These are phyloP conservation scores for Pholis gunnellus DNA, from an alignment of 2,113 vertebrate genomes.

Conservation along the genomic window DNA sequence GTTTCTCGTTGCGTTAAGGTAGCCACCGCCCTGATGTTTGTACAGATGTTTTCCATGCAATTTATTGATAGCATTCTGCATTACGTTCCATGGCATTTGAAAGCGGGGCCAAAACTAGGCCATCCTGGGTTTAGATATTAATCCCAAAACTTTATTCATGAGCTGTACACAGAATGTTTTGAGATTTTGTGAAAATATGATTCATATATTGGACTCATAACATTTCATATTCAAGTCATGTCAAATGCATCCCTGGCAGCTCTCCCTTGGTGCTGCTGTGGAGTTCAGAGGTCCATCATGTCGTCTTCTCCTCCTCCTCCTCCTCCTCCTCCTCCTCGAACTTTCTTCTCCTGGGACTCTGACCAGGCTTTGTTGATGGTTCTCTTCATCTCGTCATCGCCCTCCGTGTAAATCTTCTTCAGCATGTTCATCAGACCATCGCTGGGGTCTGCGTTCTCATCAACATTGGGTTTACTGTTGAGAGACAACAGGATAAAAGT, in stretches of 20 bases:
- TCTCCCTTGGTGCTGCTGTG: conserved; percentile 26
- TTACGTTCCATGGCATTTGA: neutral
- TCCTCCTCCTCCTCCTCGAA: conserved; percentile 87
- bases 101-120: conserved; percentile 20
- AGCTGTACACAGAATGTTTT: neutral
- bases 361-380: conserved; percentile 99
- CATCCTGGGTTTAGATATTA: neutral
- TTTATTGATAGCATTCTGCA: neutral
- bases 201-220: neutral
- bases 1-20: neutral
- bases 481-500: neutral
- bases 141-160: neutral
- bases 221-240: conserved; percentile 37
- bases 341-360: conserved; percentile 96
- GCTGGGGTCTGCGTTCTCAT: conserved; percentile 90
- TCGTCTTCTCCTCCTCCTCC: conserved; percentile 88
- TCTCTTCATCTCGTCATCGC: conserved; percentile 98
- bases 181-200: conserved; percentile 10
- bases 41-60: neutral
- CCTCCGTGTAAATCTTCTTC: conserved; percentile 96
- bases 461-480: conserved; percentile 87
- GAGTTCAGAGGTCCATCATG: conserved; percentile 86
- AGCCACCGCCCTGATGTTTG: neutral
- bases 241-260: neutral
- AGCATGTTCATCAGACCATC: conserved; percentile 96